phyloP scores from a whole-genome alignment of 2,888 invertebrate genomes.

The Auanema freiburgensis region DNA sequence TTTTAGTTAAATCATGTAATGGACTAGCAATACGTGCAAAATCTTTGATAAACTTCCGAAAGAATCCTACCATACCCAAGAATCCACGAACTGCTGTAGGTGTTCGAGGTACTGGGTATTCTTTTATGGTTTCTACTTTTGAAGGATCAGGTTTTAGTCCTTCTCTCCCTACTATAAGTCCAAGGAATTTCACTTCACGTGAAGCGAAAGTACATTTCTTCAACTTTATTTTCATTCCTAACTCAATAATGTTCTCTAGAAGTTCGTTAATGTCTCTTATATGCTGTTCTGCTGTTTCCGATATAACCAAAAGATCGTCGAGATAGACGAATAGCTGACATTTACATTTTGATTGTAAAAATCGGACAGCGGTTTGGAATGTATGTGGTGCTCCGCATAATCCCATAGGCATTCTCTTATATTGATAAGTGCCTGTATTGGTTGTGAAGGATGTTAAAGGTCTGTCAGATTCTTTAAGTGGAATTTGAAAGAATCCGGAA shows the following conservation, averaged over 20 bases:
- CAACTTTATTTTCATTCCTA: slow-evolving; percentile 30
- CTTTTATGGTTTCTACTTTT: slow-evolving; percentile 22
- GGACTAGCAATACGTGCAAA: slow-evolving; percentile 34
- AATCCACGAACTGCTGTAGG: slow-evolving; percentile 24
- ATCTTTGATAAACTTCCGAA: slow-evolving; percentile 32
- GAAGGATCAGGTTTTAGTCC: slow-evolving; percentile 34
- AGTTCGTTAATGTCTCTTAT: slow-evolving; percentile 34
- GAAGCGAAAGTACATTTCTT: slow-evolving; percentile 32
- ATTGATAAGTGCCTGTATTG: slow-evolving; percentile 30
- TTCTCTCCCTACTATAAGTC: slow-evolving; percentile 28
- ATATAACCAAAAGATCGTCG: slow-evolving; percentile 34
- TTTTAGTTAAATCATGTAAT: slow-evolving; percentile 28
- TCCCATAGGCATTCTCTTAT: slow-evolving; percentile 34
- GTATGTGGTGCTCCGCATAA: slow-evolving; percentile 29
- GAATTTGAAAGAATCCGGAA: slow-evolving; percentile 35
- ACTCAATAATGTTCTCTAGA: slow-evolving; percentile 17
- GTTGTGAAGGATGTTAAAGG: slow-evolving; percentile 35
- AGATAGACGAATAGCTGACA: slow-evolving; percentile 25
- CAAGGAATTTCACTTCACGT: slow-evolving; percentile 34
- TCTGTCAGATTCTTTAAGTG: slow-evolving; percentile 19
- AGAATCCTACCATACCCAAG: slow-evolving; percentile 36
- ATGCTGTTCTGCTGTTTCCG: slow-evolving; percentile 27
- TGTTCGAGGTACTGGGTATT: slow-evolving; percentile 23
- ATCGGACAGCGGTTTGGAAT: slow-evolving; percentile 23
- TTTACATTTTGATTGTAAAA: background rate